phyloP scores from a whole-genome alignment of 1,140 invertebrate species.

The Polypedilum pembai region DNA sequence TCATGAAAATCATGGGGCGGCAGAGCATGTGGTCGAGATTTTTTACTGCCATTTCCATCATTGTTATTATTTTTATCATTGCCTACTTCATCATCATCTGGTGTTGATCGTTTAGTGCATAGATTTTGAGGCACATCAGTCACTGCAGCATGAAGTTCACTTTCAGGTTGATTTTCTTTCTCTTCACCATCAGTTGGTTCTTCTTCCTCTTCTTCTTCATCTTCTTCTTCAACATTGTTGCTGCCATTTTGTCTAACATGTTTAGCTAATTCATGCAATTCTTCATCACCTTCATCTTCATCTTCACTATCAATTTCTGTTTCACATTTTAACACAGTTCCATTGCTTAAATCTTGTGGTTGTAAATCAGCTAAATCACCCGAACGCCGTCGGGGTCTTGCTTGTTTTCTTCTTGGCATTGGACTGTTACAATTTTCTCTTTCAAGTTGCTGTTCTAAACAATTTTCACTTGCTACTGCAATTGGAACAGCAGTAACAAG shows the following conservation, averaged over 20 bases:
- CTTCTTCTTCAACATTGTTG: constrained; percentile 35
- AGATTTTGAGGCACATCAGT: constrained; percentile 46
- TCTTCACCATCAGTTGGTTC: constrained; percentile 21
- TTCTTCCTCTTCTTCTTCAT: constrained; percentile 32
- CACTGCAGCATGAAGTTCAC: constrained; percentile 36
- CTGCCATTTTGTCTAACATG: neutral
- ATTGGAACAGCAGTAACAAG: constrained; percentile 49
- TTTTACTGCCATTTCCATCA: constrained; percentile 28
- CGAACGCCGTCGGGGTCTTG: constrained; percentile 67
- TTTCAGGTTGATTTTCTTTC: constrained; percentile 38
- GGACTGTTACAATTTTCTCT: constrained; percentile 57
- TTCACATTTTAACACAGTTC: constrained; percentile 39
- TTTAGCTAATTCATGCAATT: neutral
- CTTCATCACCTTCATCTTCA: neutral
- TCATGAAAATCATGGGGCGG: constrained; percentile 42
- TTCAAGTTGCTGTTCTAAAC: constrained; percentile 16
- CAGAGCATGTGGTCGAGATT: constrained; percentile 30
- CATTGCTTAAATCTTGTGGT: constrained; percentile 51
- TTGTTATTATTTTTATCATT: constrained; percentile 8
- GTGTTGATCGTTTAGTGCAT: constrained; percentile 44
- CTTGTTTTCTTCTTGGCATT: constrained; percentile 68
- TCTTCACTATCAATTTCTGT: constrained; percentile 29
- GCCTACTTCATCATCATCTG: constrained; percentile 31
- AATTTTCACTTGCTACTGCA: constrained; percentile 35
- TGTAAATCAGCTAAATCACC: constrained; percentile 52